A percentile compares a stretch with the other conserved stretches of the same genome.
Evolutionary conservation across 2,797 vertebrate species (phyloP).

Genomic region (Rousettus madagascariensis): DNA sequence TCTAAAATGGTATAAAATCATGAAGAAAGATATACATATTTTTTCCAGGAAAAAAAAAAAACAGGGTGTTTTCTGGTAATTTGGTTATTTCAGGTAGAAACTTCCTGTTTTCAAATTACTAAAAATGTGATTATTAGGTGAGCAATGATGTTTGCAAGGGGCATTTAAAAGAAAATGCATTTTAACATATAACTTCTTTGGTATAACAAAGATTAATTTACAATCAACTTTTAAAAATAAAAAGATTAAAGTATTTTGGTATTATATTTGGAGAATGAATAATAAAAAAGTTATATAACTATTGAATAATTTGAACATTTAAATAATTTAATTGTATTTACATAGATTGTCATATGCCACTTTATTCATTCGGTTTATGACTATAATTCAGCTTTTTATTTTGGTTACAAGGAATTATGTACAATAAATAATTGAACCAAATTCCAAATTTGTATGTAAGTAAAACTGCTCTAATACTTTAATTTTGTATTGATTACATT

Average conservation of each 20-base stretch:
- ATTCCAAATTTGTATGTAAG: neutral
- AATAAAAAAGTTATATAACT: neutral
- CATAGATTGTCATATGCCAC: neutral
- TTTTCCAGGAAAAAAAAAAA: neutral
- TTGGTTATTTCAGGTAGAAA: neutral
- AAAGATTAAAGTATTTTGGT: neutral
- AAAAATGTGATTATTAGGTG: neutral
- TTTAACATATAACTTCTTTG: neutral
- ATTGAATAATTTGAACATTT: slow-evolving; percentile 1
- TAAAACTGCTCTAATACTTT: neutral
- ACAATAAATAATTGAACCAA: slow-evolving; percentile 8
- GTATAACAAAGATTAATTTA: neutral
- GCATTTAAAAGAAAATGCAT: neutral
- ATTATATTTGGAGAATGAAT: neutral
- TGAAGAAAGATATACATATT: neutral
- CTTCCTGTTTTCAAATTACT: neutral
- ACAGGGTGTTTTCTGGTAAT: neutral
- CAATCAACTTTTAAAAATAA: neutral
- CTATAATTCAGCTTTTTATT: neutral
- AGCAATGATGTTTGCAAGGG: neutral
- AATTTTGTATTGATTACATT: neutral
- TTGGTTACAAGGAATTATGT: neutral
- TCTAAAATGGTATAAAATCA: neutral
- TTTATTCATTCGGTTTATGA: neutral
- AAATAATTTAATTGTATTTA: neutral